Base-by-base conservation (phyloP, 2,113 vertebrate species). In the Tetrax tetrax region DNA sequence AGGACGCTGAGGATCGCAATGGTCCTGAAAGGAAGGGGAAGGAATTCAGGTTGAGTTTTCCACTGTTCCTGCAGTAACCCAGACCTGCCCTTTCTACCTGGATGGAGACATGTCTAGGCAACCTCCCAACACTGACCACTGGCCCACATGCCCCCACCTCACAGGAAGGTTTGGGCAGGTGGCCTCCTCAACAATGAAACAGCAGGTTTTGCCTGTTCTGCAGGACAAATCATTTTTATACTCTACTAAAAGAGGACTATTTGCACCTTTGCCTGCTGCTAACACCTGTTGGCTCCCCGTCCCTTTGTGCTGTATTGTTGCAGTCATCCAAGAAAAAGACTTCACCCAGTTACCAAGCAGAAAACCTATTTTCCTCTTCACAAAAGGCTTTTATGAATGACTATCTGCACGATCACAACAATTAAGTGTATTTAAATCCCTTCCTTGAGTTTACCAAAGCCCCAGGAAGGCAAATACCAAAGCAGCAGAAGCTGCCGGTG, bases 351-450 rank as follows among this genome's bases (percentile, higher is more conserved):
- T 81, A 59, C 20, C 28, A 27, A 61, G 28, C 45, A 79, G 70
- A 96, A 96, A 93, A 68, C 25, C 43, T 50, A 24, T 56, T 83
- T 94, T 74, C 28, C 57, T 90, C 59, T 71, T 68, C 76, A 77
- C 31, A 74, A 86, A 93, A 86, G 31, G 31, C 53, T 75, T 91
- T 90, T 90, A 64, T 76, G 23, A 31, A 20, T 3, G 17, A 72
- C 63, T 80, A 38, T 72, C 83, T 86, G 35, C 54, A 65, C 0
- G 0, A 90, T 72, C 68, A 20, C 61, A 24, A 35, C 2, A 3
- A 94, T 77, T 69, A 92, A 56, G n/a, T 22, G 18, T 6, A 66
- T 69, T 69, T 93, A 69, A 92, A 83, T 63, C 50, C 45, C 24
- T 57, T 72, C 35, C 59, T 83, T 41, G 75, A 74, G 31, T 87